Base-by-base conservation (phyloP, 2,888 invertebrate genomes). In the Tenthredo distinguenda region DNA sequence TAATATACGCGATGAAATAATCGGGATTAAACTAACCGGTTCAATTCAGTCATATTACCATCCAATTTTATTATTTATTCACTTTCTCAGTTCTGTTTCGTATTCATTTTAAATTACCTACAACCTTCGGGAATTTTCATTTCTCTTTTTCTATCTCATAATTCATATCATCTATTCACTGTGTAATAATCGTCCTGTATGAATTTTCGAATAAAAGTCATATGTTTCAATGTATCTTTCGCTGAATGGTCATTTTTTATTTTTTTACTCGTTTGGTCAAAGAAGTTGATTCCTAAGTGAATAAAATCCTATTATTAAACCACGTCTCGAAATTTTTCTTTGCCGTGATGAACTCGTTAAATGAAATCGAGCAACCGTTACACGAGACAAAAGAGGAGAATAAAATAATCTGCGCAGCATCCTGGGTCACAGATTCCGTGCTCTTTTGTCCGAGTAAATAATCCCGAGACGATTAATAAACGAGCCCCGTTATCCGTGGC, bases 1-100 rank as follows among this genome's bases (percentile, higher is more conserved):
- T 90, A 87, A 90, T 89, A 84, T 88, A 21, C 26, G 21, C 18
- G 9, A 43, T 79, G 40, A 87, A 89, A 90, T 87, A 87, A 89
- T 88, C 87, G 86, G 86, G 87, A 84, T 84, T 81, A 86, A 85
- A 86, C 79, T 85, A 79, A 79, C 58, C 79, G 47, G 76, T 76
- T 76, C 47, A 47, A 76, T 47, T 71, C 71, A 71, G 37, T 71
- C 37, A 37, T 37, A 71, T 71, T 37, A 71, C 71, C 37, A 37
- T 71, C 34, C 3, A 7, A 21, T 37, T 71, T 37, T 71, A 71
- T 71, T 37, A 18, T 37, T 71, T 71, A 34, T 71, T 71, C n/a
- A 37, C 37, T 12, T 37, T 15, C 12, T 43, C 72, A 40, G 21
- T 18, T 37, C 72, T 37, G 34, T 37, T n/a, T 68, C 68, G 15